A percentile compares a stretch with the other conserved stretches of the same genome.
These are phyloP conservation scores for Megalops cyprinoides DNA, from an alignment of 2,797 vertebrate genomes.

Conservation along the genomic window DNA sequence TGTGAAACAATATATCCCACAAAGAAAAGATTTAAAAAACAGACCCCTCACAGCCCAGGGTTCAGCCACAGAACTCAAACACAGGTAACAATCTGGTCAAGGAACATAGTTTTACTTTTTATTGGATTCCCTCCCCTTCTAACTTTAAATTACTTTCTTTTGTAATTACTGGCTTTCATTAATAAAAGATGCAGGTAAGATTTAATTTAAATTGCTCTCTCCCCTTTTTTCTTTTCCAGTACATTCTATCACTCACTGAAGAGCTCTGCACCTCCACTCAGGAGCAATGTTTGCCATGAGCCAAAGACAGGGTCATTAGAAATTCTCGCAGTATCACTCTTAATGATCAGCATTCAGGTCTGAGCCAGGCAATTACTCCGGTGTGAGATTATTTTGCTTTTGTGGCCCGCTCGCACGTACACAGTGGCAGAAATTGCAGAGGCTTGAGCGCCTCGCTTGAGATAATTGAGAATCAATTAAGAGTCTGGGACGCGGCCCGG, in stretches of 20 bases:
- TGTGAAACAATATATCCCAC: background rate
- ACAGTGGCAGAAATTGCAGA: slow-evolving; percentile 56
- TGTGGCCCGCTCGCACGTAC: slow-evolving; percentile 30
- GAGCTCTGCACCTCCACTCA: background rate
- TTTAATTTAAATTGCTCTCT: background rate
- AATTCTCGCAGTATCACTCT: slow-evolving; percentile 10
- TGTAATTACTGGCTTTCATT: background rate
- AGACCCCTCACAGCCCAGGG: background rate
- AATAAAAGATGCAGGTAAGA: background rate
- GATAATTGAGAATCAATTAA: slow-evolving; percentile 62
- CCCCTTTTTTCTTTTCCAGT: background rate
- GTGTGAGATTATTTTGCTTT: slow-evolving; percentile 21
- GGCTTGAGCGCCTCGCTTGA: slow-evolving; percentile 50
- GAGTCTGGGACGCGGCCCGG: slow-evolving; percentile 36
- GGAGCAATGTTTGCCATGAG: background rate
- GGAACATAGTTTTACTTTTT: background rate
- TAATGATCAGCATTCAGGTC: slow-evolving; percentile 20
- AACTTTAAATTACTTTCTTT: background rate
- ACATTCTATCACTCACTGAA: background rate
- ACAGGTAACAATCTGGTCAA: background rate
- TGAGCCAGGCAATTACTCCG: slow-evolving; percentile 31
- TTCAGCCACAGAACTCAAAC: background rate
- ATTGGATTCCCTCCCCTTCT: background rate
- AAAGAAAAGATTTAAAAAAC: too few relatives aligned
- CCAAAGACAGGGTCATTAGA: slow-evolving; percentile 13